A percentile compares a stretch with the other conserved stretches of the same genome.
Conservation (phyloP, 1,140 invertebrate species). For the Cydia amplana region DNA sequence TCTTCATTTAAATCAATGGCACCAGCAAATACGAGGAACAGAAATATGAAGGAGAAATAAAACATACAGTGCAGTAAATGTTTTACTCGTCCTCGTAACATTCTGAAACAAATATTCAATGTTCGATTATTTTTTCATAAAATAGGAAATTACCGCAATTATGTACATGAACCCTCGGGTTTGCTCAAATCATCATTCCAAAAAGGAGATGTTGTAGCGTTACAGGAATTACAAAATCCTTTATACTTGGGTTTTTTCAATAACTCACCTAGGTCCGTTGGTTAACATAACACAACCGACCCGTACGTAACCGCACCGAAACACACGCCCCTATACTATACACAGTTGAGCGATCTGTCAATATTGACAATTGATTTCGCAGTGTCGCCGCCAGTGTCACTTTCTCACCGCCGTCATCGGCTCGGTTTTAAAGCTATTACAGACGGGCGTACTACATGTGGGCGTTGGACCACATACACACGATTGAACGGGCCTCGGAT, state of each 20-base stretch:
- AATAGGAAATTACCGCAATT: background rate
- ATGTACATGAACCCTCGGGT: background rate
- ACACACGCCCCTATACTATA: constrained; percentile 1
- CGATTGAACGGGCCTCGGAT: too few species aligned
- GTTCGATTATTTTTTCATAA: background rate
- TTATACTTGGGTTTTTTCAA: background rate
- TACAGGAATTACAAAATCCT: background rate
- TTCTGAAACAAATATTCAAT: constrained; percentile 61
- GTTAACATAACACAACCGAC: constrained; percentile 10
- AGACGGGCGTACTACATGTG: too few species aligned
- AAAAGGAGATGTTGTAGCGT: background rate
- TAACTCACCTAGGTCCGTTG: background rate
- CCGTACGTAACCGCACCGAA: background rate
- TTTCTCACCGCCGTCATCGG: too few species aligned
- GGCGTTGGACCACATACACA: too few species aligned
- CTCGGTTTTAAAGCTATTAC: too few species aligned
- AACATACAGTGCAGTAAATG: constrained; percentile 87
- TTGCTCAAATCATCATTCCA: background rate
- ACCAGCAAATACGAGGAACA: constrained; percentile 90
- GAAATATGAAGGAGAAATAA: constrained; percentile 86
- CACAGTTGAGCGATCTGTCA: constrained; percentile 11
- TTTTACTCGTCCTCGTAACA: constrained; percentile 73
- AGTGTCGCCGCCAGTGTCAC: too few species aligned
- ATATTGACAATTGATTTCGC: background rate
- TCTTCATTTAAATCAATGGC: constrained; percentile 85